Percentiles rank a stretch among this genome's conserved stretches.
phyloP scores from a whole-genome alignment of 2,113 vertebrate genomes.

The Paedocypris sp. region DNA sequence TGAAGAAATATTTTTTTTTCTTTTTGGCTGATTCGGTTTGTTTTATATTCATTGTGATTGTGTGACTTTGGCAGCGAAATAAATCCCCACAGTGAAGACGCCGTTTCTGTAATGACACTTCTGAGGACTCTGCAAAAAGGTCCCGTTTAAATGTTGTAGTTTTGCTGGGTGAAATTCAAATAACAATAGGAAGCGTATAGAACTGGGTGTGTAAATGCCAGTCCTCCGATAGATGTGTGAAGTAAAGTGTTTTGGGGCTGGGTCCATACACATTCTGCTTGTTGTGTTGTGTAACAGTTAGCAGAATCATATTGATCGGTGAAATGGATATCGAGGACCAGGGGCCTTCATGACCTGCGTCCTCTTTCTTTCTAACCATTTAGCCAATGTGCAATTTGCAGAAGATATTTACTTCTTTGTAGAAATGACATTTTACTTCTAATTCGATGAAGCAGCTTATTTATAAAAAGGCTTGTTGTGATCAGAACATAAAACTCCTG shows the following conservation, averaged over 20 bases:
- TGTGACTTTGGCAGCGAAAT: conserved; percentile 35
- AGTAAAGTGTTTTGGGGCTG: conserved; percentile 36
- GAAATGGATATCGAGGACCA: background rate
- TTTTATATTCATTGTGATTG: conserved; percentile 31
- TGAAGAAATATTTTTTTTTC: background rate
- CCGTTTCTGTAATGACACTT: conserved; percentile 40
- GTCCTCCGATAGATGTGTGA: conserved; percentile 36
- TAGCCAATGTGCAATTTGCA: background rate
- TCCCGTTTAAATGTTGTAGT: conserved; percentile 39
- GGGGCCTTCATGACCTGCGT: background rate
- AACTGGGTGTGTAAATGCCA: conserved; percentile 36
- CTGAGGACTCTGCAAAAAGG: conserved; percentile 35
- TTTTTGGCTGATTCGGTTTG: conserved; percentile 28
- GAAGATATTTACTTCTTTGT: background rate
- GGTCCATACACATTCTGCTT: conserved; percentile 20
- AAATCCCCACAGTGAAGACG: conserved; percentile 37
- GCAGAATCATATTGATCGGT: conserved; percentile 9
- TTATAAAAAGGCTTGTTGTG: no score
- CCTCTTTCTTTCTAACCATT: background rate
- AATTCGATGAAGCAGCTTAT: no score
- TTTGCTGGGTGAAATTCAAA: conserved; percentile 39
- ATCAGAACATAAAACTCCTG: no score
- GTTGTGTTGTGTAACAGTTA: conserved; percentile 17
- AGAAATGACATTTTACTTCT: no score
- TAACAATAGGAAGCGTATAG: conserved; percentile 40